A percentile compares a stretch with the other conserved stretches of the same genome.
These are phyloP conservation scores for Prionailurus viverrinus DNA, from an alignment of 2,113 vertebrate genomes.

Conservation along the genomic window DNA sequence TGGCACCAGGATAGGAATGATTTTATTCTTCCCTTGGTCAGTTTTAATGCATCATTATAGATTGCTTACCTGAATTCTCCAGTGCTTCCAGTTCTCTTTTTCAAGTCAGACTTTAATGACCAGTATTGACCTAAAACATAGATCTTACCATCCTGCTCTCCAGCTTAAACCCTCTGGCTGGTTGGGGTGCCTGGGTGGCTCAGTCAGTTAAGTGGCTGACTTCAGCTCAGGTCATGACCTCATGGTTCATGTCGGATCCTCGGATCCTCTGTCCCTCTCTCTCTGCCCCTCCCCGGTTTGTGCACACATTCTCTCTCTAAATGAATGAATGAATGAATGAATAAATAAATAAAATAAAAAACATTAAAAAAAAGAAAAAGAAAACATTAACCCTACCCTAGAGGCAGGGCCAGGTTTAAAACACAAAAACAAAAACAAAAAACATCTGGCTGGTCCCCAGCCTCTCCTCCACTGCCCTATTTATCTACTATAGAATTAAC, in stretches of 20 bases:
- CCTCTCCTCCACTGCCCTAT: not conserved
- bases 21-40: not conserved
- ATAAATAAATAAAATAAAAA: no score
- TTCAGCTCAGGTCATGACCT: no score
- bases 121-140: not conserved
- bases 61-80: not conserved
- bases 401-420: no score
- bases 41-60: not conserved
- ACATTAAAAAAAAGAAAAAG: no score
- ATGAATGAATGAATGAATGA: no score
- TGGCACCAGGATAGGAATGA: not conserved
- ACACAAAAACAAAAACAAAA: no score
- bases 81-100: not conserved
- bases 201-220: no score
- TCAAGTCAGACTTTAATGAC: not conserved
- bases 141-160: not conserved
- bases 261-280: no score
- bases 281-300: no score
- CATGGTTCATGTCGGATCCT: no score
- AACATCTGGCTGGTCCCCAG: not conserved
- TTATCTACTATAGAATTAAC: not conserved
- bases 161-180: not conserved
- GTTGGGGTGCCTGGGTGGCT: not conserved
- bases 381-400: no score
- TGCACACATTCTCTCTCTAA: no score